phyloP scores from a whole-genome alignment of 2,888 invertebrate species.

The Amiota mariae region DNA sequence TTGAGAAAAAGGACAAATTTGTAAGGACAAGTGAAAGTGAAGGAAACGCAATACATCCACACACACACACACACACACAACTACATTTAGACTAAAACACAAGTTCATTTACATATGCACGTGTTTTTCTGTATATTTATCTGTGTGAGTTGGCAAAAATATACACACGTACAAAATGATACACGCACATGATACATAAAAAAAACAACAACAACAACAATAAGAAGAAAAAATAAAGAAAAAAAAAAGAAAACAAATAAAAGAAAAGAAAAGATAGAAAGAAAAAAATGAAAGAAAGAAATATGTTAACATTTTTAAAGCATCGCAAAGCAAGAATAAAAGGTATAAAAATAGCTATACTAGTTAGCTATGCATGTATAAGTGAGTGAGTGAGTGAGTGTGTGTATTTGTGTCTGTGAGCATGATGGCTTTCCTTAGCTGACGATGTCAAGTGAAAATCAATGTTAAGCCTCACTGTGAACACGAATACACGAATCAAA shows the following conservation, averaged over 20 bases:
- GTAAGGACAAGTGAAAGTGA: slow-evolving; percentile 68
- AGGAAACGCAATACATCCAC: slow-evolving; percentile 50
- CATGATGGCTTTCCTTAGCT: slow-evolving; percentile 18
- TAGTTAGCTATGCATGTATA: background rate
- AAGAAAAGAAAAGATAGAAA: slow-evolving; percentile 16
- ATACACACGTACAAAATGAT: slow-evolving; percentile 2
- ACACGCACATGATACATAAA: slow-evolving; percentile 33
- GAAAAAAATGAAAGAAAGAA: background rate
- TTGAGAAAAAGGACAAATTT: slow-evolving; percentile 66
- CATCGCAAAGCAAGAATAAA: slow-evolving; percentile 36
- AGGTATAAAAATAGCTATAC: slow-evolving; percentile 28
- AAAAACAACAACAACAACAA: slow-evolving; percentile 15
- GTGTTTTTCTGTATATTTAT: background rate
- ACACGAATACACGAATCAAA: too few relatives aligned
- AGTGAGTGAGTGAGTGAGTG: too few relatives aligned
- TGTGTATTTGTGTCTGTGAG: too few relatives aligned
- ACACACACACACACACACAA: slow-evolving; percentile 10
- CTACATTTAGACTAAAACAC: background rate
- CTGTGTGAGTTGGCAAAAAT: background rate
- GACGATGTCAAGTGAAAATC: slow-evolving; percentile 59
- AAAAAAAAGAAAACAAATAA: too few relatives aligned
- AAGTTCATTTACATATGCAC: background rate
- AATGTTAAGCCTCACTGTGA: slow-evolving; percentile 41
- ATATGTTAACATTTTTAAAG: slow-evolving; percentile 31
- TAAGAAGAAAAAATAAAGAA: too few relatives aligned